Conservation (phyloP, 2,888 invertebrate genomes). For the Ceraclea dissimilis region DNA sequence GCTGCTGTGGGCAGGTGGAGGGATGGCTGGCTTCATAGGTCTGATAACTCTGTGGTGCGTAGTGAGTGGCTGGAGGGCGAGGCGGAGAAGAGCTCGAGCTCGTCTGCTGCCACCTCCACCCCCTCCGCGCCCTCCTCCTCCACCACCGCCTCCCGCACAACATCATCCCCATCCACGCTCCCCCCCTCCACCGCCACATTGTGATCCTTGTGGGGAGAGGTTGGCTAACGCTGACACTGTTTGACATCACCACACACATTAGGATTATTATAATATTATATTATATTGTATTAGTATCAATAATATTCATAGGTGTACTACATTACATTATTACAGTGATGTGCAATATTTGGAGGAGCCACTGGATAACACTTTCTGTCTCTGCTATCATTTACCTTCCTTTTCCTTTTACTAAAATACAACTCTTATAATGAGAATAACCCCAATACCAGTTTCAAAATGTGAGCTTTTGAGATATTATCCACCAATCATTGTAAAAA, state of each 20-base stretch:
- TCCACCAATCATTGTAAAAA: too few species aligned
- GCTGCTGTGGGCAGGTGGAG: conserved; percentile 22
- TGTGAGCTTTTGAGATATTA: too few species aligned
- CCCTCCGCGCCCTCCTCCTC: conserved; percentile 32
- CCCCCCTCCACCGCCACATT: conserved; percentile 35
- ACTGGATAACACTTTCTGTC: too few species aligned
- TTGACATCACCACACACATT: conserved; percentile 35
- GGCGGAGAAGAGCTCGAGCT: conserved; percentile 38
- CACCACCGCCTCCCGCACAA: conserved; percentile 40
- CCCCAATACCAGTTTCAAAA: too few species aligned
- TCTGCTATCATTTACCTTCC: too few species aligned
- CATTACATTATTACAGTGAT: background rate
- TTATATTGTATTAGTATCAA: background rate
- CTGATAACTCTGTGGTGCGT: conserved; percentile 29
- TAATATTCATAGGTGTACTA: background rate
- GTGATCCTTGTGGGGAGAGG: conserved; percentile 31
- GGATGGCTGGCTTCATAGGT: conserved; percentile 26
- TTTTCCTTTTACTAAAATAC: too few species aligned
- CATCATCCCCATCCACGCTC: conserved; percentile 38
- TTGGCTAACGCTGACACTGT: conserved; percentile 35
- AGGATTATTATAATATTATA: background rate
- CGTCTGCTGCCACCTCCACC: conserved; percentile 40
- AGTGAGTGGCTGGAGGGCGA: conserved; percentile 32
- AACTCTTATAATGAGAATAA: too few species aligned
- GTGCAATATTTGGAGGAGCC: background rate